A percentile compares a stretch with the other conserved stretches of the same genome.
Evolutionary conservation across 1,140 invertebrate species (phyloP).

Genomic region (Drosophila kanapiae): DNA sequence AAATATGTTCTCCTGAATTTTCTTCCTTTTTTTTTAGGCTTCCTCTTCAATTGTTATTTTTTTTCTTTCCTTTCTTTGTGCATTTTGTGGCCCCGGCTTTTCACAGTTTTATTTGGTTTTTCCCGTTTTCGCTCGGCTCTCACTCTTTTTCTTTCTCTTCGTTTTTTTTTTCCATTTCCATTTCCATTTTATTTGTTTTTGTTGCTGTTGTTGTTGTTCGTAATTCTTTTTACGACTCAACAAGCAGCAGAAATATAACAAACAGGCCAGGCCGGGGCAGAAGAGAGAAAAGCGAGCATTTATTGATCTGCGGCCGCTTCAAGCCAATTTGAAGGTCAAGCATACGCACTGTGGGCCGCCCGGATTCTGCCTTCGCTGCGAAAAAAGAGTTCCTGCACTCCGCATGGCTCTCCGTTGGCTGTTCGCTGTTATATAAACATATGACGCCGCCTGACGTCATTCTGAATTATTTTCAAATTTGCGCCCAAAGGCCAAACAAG

Average conservation of each 20-base stretch:
- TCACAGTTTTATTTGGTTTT: conserved; percentile 60
- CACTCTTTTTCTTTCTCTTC: neutral
- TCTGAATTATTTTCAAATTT: conserved; percentile 82
- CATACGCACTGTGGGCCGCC: conserved; percentile 62
- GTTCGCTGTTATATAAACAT: conserved; percentile 68
- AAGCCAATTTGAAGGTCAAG: conserved; percentile 79
- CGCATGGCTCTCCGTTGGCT: neutral
- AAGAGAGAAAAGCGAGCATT: conserved; percentile 24
- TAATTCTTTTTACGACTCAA: conserved; percentile 82
- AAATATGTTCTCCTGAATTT: conserved; percentile 19
- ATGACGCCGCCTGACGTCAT: conserved; percentile 62
- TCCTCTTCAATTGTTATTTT: conserved; percentile 9
- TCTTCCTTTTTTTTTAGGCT: conserved; percentile 21
- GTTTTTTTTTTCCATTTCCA: conserved; percentile 13
- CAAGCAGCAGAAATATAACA: conserved; percentile 70
- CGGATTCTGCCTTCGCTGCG: conserved; percentile 1
- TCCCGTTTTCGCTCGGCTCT: conserved; percentile 30
- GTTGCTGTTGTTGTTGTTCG: conserved; percentile 55
- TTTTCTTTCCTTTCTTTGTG: conserved; percentile 18
- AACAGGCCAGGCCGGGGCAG: conserved; percentile 19
- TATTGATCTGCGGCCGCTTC: conserved; percentile 72
- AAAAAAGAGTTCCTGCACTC: conserved; percentile 8
- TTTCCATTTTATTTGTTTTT: conserved; percentile 56
- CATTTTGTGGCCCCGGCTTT: conserved; percentile 57
- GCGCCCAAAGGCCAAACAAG: conserved; percentile 67